Base-by-base conservation (phyloP, 2,797 vertebrate species). In the Graptemys geographica region DNA sequence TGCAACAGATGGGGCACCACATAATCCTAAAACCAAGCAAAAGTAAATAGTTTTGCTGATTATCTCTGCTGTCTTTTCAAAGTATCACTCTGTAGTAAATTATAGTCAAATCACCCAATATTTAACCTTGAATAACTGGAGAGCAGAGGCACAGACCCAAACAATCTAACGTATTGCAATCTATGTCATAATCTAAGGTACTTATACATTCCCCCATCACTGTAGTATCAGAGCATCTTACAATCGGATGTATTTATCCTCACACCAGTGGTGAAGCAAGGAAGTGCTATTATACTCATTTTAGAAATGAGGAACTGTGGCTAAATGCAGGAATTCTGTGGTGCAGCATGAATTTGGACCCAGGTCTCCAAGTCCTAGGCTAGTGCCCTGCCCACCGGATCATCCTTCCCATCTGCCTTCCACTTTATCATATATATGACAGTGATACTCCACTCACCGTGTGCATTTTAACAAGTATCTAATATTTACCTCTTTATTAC, bases 401-500 rank as follows among this genome's bases (percentile, higher is more conserved):
- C 94, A 59, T 18, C 5, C 57, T 94, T 80, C 53, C 52, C 51
- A 91, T 28, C 95, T 49, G 15, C 4, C 62, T 94, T 84, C 53
- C 55, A 49, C 44, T 49, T 31, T 11, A 21, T 6, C 21, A 62
- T 9, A 51, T 3, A 65, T 3, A 65, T 86, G 79, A 56, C 62
- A 87, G 5, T 18, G 23, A 90, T 88, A 90, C 89, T 12, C 81
- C 0, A 65, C 0, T 11, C 16, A 78, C 25, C 83, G 85, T 13
- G 15, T 41, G 62, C 11, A 47, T 5, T 69, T 37, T 41, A 57
- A 27, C 47, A 78, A 33, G 81, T 87, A n/a, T 44, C 90, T 93
- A 92, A 86, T 65, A 52, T 4, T 31, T 72, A 1, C 3, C 31
- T 83, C 69, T 69, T 96, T 85, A 83, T 94, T 96, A 87, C 85